Conservation (phyloP, 2,797 vertebrate species). For the Chloroceryle amazona region DNA sequence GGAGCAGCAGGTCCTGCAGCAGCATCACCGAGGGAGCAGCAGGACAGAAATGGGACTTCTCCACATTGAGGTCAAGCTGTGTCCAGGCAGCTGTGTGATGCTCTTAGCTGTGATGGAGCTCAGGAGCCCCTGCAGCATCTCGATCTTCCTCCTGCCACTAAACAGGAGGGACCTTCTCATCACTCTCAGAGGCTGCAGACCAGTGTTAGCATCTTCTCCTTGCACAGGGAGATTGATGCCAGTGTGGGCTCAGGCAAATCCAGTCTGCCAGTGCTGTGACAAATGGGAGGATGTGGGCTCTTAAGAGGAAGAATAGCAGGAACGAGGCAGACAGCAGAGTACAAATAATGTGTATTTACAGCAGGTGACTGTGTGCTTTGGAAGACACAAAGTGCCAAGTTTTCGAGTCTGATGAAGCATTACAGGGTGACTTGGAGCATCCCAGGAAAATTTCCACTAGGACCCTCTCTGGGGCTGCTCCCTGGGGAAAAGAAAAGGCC, state of each 20-base stretch:
- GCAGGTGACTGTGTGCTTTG: background rate
- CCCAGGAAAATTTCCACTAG: background rate
- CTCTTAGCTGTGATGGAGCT: background rate
- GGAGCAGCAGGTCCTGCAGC: background rate
- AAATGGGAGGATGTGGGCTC: constrained; percentile 43
- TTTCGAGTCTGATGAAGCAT: background rate
- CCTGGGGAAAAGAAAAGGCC: fast-evolving
- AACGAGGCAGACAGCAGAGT: background rate
- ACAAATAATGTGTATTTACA: background rate
- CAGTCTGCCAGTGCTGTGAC: background rate
- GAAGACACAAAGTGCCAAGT: background rate
- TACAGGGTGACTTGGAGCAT: fast-evolving
- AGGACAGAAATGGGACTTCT: background rate
- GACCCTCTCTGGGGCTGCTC: background rate
- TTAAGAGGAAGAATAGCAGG: constrained; percentile 35
- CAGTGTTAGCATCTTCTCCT: background rate
- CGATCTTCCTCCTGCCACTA: background rate
- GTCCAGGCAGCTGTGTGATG: background rate
- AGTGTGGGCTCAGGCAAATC: fast-evolving
- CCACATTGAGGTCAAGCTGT: background rate
- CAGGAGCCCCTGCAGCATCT: background rate
- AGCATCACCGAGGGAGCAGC: background rate
- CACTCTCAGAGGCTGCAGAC: background rate
- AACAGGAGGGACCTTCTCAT: background rate
- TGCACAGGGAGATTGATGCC: background rate